Evolutionary conservation across 2,888 invertebrate species (phyloP).

Genomic region (Amphimallon solstitiale): DNA sequence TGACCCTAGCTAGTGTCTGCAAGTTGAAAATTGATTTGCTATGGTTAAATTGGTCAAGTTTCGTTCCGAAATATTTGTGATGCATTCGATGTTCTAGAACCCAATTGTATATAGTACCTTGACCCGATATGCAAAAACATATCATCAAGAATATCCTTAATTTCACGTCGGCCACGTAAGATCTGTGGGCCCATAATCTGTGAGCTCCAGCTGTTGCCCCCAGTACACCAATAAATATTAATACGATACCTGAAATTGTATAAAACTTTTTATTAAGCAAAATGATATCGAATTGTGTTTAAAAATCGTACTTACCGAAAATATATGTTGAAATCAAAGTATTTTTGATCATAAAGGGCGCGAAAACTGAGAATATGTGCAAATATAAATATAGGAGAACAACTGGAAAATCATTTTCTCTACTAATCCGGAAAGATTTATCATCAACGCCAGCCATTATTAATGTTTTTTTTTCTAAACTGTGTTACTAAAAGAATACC

Average conservation of each 20-base stretch:
- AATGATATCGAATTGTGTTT: neutral
- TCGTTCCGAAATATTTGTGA: conserved; percentile 80
- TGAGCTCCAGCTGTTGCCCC: conserved; percentile 94
- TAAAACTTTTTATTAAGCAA: neutral
- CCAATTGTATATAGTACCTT: conserved; percentile 90
- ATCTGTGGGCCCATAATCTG: conserved; percentile 89
- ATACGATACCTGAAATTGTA: conserved; percentile 66
- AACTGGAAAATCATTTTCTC: conserved; percentile 77
- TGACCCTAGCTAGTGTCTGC: conserved; percentile 78
- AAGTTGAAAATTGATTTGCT: conserved; percentile 83
- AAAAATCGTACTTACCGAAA: conserved; percentile 68
- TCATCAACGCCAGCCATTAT: neutral
- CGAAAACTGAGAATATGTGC: conserved; percentile 74
- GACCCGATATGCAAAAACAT: conserved; percentile 87
- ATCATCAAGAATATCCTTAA: conserved; percentile 81
- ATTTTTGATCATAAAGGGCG: conserved; percentile 67
- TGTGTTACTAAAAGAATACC: too few relatives aligned
- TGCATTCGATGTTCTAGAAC: conserved; percentile 83
- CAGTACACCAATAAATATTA: conserved; percentile 73
- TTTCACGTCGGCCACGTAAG: conserved; percentile 80
- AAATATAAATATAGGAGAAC: conserved; percentile 81
- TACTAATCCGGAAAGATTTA: conserved; percentile 53
- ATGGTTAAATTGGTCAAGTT: conserved; percentile 83
- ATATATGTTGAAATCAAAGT: conserved; percentile 71
- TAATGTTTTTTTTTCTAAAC: neutral